Conservation (phyloP, 2,113 vertebrate species). For the Platanista minor region DNA sequence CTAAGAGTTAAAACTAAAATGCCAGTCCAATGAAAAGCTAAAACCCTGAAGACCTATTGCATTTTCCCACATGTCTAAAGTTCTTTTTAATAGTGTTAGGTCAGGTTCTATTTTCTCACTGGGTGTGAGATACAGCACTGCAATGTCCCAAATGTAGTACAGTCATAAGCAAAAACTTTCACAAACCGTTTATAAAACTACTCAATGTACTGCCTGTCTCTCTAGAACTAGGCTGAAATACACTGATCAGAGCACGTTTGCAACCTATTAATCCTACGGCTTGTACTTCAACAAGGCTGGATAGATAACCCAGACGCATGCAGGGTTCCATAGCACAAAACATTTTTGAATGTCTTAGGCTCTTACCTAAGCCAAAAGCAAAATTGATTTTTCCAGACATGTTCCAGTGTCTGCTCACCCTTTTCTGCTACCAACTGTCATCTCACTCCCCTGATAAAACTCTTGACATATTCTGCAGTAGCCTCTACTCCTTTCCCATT, state of each 20-base stretch:
- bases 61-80: neutral
- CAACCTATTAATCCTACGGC: neutral
- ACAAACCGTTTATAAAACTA: neutral
- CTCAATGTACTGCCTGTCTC: neutral
- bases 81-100: neutral
- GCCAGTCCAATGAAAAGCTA: neutral
- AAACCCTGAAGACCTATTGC: neutral
- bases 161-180: neutral
- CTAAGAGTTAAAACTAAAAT: neutral
- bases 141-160: neutral
- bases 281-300: conserved; percentile 19
- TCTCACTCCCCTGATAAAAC: conserved; percentile 64
- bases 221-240: neutral
- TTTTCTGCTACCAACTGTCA: conserved; percentile 59
- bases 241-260: neutral
- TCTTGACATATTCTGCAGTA: conserved; percentile 51
- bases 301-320: neutral
- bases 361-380: conserved; percentile 41
- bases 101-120: neutral
- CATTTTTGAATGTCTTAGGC: conserved; percentile 23
- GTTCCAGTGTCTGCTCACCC: conserved; percentile 45
- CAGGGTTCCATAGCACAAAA: neutral
- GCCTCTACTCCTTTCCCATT: conserved; percentile 25
- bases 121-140: neutral
- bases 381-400: conserved; percentile 66